Evolutionary conservation across 1,140 invertebrate genomes (phyloP).

Genomic region (Trichonephila inaurata): DNA sequence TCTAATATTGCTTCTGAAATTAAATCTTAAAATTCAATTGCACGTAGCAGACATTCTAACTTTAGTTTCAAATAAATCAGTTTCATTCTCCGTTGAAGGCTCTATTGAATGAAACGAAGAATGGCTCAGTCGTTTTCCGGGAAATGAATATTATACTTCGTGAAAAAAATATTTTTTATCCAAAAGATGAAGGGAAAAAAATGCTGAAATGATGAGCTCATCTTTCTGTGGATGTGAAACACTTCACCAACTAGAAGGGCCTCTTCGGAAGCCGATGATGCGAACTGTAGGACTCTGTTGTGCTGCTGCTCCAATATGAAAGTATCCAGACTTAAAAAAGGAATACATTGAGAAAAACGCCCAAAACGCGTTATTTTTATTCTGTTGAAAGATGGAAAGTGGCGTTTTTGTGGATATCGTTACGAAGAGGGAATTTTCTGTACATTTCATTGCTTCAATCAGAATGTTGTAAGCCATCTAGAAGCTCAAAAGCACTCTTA

Average conservation of each 20-base stretch:
- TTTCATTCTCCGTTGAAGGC: background rate
- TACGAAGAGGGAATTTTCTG: slow-evolving; percentile 5
- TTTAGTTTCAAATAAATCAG: background rate
- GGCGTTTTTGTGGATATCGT: slow-evolving; percentile 13
- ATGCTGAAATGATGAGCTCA: slow-evolving; percentile 47
- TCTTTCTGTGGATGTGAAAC: slow-evolving; percentile 42
- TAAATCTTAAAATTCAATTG: slow-evolving; percentile 7
- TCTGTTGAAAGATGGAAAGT: background rate
- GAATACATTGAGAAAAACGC: background rate
- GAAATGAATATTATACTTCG: slow-evolving; percentile 42
- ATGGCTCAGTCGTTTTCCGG: slow-evolving; percentile 21
- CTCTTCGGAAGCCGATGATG: slow-evolving; percentile 7
- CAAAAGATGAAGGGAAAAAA: background rate
- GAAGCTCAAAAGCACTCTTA: background rate
- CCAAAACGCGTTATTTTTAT: slow-evolving; percentile 1
- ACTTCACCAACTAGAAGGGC: slow-evolving; percentile 1
- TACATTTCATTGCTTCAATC: slow-evolving; percentile 16
- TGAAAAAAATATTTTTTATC: background rate
- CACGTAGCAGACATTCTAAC: background rate
- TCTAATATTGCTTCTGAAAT: background rate
- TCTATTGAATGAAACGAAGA: background rate
- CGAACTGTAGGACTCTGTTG: slow-evolving; percentile 3
- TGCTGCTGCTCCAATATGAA: background rate
- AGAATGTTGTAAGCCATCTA: background rate
- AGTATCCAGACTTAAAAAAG: background rate